Evolutionary conservation across 2,113 vertebrate genomes (phyloP).

Genomic region (Geococcyx californianus): DNA sequence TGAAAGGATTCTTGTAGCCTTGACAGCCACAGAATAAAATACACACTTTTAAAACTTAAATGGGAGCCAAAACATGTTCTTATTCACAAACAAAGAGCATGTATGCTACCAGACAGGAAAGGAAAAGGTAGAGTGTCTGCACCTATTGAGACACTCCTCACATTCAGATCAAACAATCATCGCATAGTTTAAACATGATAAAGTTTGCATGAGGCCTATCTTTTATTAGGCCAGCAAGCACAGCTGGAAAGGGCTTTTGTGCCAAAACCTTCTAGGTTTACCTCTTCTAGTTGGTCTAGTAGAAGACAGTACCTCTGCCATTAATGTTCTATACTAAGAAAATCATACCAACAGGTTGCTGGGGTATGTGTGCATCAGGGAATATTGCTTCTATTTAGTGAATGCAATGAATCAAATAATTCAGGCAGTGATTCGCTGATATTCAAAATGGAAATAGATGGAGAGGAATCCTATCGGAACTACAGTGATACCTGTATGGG

Average conservation of each 20-base stretch:
- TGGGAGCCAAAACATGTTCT: neutral
- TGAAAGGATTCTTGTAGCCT: neutral
- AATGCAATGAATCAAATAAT: neutral
- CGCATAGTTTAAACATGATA: neutral
- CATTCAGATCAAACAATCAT: neutral
- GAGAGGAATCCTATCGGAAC: no score
- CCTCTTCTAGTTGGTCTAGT: neutral
- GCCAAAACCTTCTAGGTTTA: neutral
- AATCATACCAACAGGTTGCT: neutral
- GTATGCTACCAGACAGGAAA: neutral
- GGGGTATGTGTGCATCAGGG: neutral
- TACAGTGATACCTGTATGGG: neutral
- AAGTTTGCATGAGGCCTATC: neutral
- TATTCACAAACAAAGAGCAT: neutral
- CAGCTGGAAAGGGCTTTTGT: neutral
- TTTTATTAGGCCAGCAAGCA: neutral
- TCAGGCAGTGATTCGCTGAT: neutral
- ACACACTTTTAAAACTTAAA: neutral
- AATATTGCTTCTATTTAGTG: neutral
- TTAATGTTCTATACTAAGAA: neutral
- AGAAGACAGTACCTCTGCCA: neutral
- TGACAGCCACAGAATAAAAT: neutral
- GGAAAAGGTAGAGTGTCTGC: neutral
- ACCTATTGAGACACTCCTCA: neutral
- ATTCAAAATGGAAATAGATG: neutral